Evolutionary conservation across 2,113 vertebrate genomes (phyloP), one percentile per base, ranked within the genome.

Genomic region (Ceyx margarethae): DNA sequence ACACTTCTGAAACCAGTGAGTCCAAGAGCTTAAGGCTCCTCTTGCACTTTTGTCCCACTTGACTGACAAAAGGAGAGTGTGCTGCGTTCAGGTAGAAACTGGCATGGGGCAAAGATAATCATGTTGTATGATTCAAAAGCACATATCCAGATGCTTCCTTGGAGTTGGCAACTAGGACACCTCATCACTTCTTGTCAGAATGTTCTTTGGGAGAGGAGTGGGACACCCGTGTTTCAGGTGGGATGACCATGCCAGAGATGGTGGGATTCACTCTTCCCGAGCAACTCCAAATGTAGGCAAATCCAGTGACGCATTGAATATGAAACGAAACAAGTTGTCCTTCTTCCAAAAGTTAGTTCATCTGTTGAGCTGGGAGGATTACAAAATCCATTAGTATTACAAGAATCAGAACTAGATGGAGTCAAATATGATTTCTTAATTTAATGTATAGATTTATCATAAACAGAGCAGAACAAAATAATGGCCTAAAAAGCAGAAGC

Each of bases 391-490:
- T 77, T 61, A 73, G 56, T 76, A 65, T 85, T 62, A 77, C 51
- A 71, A 88, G 67, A 86, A 73, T 40, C 42, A 77, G 85, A 53
- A 15, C 8, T 74, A 81, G 46, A 46, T 64, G 76, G 68, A 87
- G 26, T 90, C 25, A 65, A 77, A 85, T 83, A 18, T 68, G 51
- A 79, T 96, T 95, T 81, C 67, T 89, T 84, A 92, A 74, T 94
- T 92, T 31, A 89, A 91, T 0, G 0, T 65, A 29, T 68, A 21
- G 89, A 68, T 93, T 92, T 86, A 80, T 92, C 62, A 81, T 79
- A 77, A 90, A 22, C 29, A 42, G 81, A 62, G n/a, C 62, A 84
- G 42, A 75, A 62, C 46, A 64, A 90, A 92, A 79, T 75, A 84
- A 86, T 54, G 28, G 79, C 42, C 25, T 65, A 29, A 46, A 72